Percentiles rank a stretch among this genome's conserved stretches.
Conservation (phyloP, 1,140 invertebrate species). For the Ylistrum balloti region DNA sequence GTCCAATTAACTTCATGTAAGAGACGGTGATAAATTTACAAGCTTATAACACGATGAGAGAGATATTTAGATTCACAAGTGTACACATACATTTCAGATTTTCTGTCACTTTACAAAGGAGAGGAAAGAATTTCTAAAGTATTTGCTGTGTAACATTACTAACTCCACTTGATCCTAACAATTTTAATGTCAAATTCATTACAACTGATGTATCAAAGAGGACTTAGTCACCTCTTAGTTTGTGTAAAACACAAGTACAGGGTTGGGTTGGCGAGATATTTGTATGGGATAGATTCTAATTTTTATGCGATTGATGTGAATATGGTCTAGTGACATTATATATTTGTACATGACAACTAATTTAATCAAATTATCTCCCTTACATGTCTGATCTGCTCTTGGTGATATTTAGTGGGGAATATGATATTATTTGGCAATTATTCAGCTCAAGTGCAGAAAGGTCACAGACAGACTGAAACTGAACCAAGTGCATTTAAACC, state of each 20-base stretch:
- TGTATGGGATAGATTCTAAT: background rate
- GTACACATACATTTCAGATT: no score
- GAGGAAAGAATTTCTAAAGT: background rate
- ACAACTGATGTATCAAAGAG: background rate
- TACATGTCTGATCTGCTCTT: background rate
- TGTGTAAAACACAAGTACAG: background rate
- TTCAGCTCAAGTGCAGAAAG: conserved; percentile 8
- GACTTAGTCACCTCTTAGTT: no score
- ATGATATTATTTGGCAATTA: background rate
- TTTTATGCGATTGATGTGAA: background rate
- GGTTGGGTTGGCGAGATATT: background rate
- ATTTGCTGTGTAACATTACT: background rate
- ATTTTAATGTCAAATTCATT: background rate
- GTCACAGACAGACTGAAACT: background rate
- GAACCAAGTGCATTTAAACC: no score
- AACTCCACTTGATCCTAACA: background rate
- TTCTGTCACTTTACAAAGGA: background rate
- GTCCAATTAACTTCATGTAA: no score
- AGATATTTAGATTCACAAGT: no score
- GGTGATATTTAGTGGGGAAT: background rate
- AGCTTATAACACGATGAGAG: no score
- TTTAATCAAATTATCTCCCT: conserved; percentile 12
- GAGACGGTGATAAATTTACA: no score
- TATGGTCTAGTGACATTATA: background rate
- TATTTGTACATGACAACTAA: background rate